These are phyloP conservation scores for Peromyscus californicus DNA, from an alignment of 2,113 vertebrate genomes.

Conservation along the genomic window DNA sequence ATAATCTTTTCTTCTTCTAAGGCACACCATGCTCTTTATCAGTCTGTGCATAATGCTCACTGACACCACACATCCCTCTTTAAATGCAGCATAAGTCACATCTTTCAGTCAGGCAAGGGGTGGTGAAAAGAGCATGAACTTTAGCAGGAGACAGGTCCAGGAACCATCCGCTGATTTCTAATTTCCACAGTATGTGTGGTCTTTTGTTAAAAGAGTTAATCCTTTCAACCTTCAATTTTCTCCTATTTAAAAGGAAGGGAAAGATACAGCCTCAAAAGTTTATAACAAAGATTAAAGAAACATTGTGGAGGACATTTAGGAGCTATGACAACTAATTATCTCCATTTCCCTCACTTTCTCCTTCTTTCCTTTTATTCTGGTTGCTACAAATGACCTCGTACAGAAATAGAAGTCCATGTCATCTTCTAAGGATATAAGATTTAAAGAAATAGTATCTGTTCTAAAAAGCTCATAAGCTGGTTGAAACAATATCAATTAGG, in stretches of 20 bases:
- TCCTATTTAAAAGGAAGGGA: background rate
- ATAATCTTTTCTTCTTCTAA: background rate
- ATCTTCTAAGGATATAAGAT: background rate
- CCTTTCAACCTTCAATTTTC: background rate
- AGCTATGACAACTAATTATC: background rate
- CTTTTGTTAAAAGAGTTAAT: background rate
- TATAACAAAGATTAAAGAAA: background rate
- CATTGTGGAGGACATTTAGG: background rate
- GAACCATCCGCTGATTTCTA: background rate
- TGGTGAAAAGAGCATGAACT: constrained; percentile 80
- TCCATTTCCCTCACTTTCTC: background rate
- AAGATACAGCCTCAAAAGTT: background rate
- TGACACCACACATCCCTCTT: constrained; percentile 40
- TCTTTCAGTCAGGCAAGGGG: background rate
- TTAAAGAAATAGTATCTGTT: background rate
- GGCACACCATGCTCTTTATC: background rate
- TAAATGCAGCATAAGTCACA: constrained; percentile 56
- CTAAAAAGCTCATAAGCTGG: background rate
- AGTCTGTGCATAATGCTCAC: background rate
- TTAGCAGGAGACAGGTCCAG: constrained; percentile 66
- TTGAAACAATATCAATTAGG: background rate
- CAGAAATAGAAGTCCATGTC: no score
- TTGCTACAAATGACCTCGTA: rapidly evolving
- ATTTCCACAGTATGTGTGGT: background rate
- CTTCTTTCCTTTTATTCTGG: background rate